Evolutionary conservation across 2,797 vertebrate genomes (phyloP).

Genomic region (Graptemys geographica): DNA sequence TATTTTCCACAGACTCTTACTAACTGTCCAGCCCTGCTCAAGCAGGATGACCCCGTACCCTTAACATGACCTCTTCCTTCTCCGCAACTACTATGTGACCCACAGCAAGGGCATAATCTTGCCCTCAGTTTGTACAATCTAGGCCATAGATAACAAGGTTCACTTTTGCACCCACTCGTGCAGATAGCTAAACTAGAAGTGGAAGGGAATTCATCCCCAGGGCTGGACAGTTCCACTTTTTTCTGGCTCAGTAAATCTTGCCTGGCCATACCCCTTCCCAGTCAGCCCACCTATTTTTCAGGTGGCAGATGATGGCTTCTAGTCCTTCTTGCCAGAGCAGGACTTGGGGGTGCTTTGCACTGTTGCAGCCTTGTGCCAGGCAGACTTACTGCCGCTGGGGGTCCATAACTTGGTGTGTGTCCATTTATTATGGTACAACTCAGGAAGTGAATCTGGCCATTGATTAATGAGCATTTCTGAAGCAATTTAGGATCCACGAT

Average conservation of each 20-base stretch:
- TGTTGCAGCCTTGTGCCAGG: not conserved
- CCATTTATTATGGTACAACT: not conserved
- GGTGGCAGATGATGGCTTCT: fast-evolving
- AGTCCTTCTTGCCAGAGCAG: not conserved
- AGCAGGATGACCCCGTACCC: not conserved
- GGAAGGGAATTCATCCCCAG: not conserved
- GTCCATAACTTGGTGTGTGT: not conserved
- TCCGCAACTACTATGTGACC: not conserved
- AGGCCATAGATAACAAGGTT: not conserved
- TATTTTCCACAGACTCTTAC: not conserved
- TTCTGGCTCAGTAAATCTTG: not conserved
- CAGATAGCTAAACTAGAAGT: not conserved
- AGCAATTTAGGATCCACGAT: not conserved
- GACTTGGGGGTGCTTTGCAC: not conserved
- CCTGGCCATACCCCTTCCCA: not conserved
- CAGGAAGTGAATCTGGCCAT: not conserved
- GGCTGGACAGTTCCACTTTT: not conserved
- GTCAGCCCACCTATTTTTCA: not conserved
- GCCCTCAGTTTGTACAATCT: not conserved
- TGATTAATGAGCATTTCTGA: not conserved
- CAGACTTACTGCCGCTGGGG: not conserved
- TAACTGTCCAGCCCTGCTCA: not conserved
- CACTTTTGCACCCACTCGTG: not conserved
- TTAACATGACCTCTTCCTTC: not conserved
- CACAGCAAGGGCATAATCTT: not conserved